Conservation (phyloP, 2,113 vertebrate species). For the Proteles cristata region DNA sequence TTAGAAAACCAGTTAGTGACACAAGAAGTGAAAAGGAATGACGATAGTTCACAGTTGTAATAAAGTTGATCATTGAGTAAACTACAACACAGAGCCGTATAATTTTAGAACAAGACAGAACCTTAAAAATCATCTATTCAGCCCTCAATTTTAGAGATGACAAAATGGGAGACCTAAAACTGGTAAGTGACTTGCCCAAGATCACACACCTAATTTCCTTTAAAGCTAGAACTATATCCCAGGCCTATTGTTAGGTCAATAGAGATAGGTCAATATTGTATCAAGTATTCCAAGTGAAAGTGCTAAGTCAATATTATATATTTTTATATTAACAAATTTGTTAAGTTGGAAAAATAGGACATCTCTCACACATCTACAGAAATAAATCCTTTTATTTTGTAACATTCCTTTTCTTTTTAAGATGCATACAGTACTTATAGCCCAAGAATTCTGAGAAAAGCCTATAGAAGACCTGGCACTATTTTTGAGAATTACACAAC, state of each 20-base stretch:
- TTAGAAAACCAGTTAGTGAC: slow-evolving; percentile 37
- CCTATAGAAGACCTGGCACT: slow-evolving; percentile 91
- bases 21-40: neutral
- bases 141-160: neutral
- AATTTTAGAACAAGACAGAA: neutral
- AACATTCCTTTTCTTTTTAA: slow-evolving; percentile 88
- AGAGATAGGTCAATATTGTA: neutral
- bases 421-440: slow-evolving; percentile 88
- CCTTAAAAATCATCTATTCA: slow-evolving; percentile 25
- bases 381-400: slow-evolving; percentile 88
- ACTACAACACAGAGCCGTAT: neutral
- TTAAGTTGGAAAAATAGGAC: slow-evolving; percentile 57
- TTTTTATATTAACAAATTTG: slow-evolving; percentile 49
- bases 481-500: slow-evolving; percentile 88
- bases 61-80: slow-evolving; percentile 10
- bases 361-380: slow-evolving; percentile 79
- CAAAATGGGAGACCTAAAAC: neutral
- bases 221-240: neutral
- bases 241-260: neutral
- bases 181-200: neutral
- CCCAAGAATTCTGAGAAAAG: slow-evolving; percentile 84
- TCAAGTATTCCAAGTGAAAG: neutral
- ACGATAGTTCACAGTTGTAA: neutral
- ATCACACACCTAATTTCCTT: neutral
- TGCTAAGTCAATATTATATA: neutral